These are phyloP conservation scores for Fulica atra DNA, from an alignment of 2,113 vertebrate species.

Conservation along the genomic window DNA sequence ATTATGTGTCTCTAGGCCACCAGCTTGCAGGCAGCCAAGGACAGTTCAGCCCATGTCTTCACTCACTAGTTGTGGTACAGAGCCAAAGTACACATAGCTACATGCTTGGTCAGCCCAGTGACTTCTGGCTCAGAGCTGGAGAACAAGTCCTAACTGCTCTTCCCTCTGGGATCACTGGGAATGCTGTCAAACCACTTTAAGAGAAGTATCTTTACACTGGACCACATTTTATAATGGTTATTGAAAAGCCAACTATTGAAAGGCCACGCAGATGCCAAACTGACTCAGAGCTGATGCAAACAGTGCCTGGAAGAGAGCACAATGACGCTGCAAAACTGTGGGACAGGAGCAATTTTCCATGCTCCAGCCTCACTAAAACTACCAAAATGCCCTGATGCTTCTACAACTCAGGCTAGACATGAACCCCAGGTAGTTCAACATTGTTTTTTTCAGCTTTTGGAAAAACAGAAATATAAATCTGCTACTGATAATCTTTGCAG, in stretches of 20 bases:
- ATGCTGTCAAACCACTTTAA: conserved; percentile 16
- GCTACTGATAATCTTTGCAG: not conserved
- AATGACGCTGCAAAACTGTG: not conserved
- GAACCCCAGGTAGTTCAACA: not conserved
- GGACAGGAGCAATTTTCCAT: not conserved
- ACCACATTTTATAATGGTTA: not conserved
- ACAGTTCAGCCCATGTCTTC: not conserved
- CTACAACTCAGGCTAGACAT: accelerated
- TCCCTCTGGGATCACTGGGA: conserved; percentile 5
- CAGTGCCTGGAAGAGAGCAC: not conserved
- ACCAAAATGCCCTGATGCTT: not conserved
- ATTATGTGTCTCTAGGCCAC: accelerated
- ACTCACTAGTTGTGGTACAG: not conserved
- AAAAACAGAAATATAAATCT: not conserved
- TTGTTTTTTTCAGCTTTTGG: not conserved
- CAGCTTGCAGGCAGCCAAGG: not conserved
- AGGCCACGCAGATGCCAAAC: not conserved
- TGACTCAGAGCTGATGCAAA: not conserved
- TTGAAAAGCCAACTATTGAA: conserved; percentile 24
- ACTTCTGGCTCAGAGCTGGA: not conserved
- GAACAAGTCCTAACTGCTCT: not conserved
- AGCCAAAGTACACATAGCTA: not conserved
- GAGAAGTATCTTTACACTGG: not conserved
- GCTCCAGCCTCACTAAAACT: not conserved
- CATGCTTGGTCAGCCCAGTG: not conserved